Base-by-base conservation (phyloP, 2,113 vertebrate genomes). In the Pogona vitticeps region DNA sequence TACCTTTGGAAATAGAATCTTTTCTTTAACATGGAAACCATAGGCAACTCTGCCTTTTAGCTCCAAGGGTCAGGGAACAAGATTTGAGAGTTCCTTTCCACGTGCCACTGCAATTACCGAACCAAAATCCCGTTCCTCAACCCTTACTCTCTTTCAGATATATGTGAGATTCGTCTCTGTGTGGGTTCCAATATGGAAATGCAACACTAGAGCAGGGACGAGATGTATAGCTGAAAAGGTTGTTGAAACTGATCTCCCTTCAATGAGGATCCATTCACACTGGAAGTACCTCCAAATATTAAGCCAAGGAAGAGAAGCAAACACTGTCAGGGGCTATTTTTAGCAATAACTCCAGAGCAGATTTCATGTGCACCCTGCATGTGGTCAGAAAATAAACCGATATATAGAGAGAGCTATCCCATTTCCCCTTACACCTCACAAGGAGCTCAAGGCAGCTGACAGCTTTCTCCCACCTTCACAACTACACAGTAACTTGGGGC, bases 401-500 rank as follows among this genome's bases (percentile, higher is more conserved):
- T 18, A 15, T 76, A 7, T 38, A 40, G 2, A 20, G 23, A 21
- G 9, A 6, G 10, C 18, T 4, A 8, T 40, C 7, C 21, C 4
- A 14, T 73, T 73, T n/a, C 77, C 61, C 58, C 58, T 61, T 6
- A 20, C 23, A 76, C 12, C 9, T 76, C 40, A 76, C 14, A 46
- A 20, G 38, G 15, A 75, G 72, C 15, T 72, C 33, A 20, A 33
- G 13, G 21, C 70, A 72, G 6, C 15, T 36, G 1, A 8, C n/a
- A n/a, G n/a, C 15, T 21, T 6, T 17, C 33, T 20, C n/a, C 33
- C 17, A 15, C 20, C n/a, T 72, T 33, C 33, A 38, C 33, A n/a
- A n/a, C 67, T n/a, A 68, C 2, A 4, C 5, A 33, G 71, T 76
- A 84, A 86, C 40, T 77, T 70, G 90, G 75, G 82, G 61, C 21